phyloP scores from a whole-genome alignment of 1,140 invertebrate genomes.

The Teleopsis dalmanni region DNA sequence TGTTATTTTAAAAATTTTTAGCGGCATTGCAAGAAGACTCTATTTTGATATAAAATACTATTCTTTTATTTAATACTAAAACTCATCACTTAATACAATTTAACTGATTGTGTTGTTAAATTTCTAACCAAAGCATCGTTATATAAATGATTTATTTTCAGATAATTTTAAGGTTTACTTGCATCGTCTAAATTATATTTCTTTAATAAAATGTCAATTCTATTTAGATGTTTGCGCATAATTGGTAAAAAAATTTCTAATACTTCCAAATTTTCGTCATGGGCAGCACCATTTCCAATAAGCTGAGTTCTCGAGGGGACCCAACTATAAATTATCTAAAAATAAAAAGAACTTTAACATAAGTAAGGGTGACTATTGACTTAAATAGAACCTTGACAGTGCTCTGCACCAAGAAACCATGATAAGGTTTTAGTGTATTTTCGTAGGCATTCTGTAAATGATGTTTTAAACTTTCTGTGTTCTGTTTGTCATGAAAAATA shows the following conservation, averaged over 20 bases:
- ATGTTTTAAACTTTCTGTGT: constrained; percentile 26
- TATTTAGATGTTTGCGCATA: constrained; percentile 30
- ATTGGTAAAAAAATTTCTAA: constrained; percentile 26
- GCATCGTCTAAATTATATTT: constrained; percentile 30
- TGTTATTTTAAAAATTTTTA: too few relatives aligned
- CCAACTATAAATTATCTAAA: constrained; percentile 38
- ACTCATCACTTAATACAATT: background rate
- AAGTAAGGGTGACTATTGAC: too few relatives aligned
- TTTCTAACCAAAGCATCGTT: too few relatives aligned
- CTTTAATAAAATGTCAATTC: constrained; percentile 30
- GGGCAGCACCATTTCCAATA: constrained; percentile 26
- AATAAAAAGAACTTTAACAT: background rate
- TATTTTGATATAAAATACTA: too few relatives aligned
- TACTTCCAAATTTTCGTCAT: constrained; percentile 32
- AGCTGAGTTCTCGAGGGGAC: constrained; percentile 34
- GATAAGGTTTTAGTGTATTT: constrained; percentile 38
- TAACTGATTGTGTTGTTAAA: too few relatives aligned
- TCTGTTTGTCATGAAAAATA: constrained; percentile 32
- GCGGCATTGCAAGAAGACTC: too few relatives aligned
- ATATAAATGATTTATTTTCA: too few relatives aligned
- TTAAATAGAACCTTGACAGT: constrained; percentile 42
- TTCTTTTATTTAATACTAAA: too few relatives aligned
- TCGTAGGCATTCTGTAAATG: constrained; percentile 40
- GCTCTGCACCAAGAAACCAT: constrained; percentile 41
- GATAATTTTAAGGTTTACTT: too few relatives aligned